phyloP scores from a whole-genome alignment of 2,113 vertebrate genomes.

The Ramphastos sulfuratus region DNA sequence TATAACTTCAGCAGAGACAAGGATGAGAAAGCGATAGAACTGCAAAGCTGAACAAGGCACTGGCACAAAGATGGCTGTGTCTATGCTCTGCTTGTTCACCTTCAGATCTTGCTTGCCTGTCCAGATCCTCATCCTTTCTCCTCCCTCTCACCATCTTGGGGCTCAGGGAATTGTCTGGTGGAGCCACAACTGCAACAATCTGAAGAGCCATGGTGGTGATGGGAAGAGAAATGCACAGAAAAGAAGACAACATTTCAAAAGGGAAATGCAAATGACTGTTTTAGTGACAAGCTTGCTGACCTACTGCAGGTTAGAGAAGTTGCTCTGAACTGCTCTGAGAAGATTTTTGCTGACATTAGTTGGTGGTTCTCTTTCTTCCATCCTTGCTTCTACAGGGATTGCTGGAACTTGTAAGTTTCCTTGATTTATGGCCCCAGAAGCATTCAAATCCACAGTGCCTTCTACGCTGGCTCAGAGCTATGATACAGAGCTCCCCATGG shows the following conservation, averaged over 20 bases:
- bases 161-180: neutral
- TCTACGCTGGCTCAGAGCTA: slow-evolving; percentile 9
- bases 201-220: neutral
- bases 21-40: neutral
- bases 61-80: neutral
- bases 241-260: neutral
- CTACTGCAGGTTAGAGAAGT: neutral
- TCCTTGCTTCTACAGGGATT: neutral
- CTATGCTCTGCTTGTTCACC: neutral
- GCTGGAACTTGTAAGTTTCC: neutral
- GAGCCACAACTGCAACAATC: neutral
- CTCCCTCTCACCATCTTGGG: neutral
- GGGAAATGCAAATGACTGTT: neutral
- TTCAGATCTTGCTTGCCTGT: neutral
- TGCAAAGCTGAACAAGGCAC: neutral
- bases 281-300: neutral
- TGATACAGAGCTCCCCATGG: slow-evolving; percentile 47
- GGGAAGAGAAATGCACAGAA: neutral
- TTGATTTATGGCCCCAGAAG: slow-evolving; percentile 27
- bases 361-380: neutral
- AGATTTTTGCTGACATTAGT: neutral
- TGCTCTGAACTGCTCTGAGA: neutral
- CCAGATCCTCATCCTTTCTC: neutral
- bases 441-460: slow-evolving; percentile 9
- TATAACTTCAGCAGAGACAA: neutral